A percentile compares a stretch with the other conserved stretches of the same genome.
These are phyloP conservation scores for Carassius auratus DNA, from an alignment of 2,113 vertebrate genomes.

Conservation along the genomic window DNA sequence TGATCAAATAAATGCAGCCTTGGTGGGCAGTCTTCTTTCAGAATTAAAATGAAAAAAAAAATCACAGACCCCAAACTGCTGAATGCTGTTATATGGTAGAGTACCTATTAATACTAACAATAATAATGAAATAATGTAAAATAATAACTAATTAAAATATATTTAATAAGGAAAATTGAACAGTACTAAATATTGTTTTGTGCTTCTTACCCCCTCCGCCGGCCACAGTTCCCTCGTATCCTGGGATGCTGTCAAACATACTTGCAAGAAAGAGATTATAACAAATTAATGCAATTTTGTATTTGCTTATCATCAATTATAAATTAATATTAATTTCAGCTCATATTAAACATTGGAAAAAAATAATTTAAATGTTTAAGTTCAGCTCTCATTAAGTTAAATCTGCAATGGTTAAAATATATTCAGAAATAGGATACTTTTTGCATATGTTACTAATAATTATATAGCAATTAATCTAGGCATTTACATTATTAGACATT, in stretches of 20 bases:
- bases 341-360: neutral
- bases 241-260: constrained; percentile 66
- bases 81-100: neutral
- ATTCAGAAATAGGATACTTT: too few species aligned
- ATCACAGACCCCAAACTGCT: too few species aligned
- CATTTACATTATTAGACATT: too few species aligned
- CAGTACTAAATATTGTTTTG: neutral
- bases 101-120: neutral
- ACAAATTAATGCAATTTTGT: neutral
- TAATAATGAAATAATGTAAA: neutral
- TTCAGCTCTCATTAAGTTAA: neutral
- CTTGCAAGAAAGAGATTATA: constrained; percentile 6
- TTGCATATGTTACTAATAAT: too few species aligned
- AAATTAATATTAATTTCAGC: neutral
- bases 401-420: too few species aligned
- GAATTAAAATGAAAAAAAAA: too few species aligned
- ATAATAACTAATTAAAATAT: neutral
- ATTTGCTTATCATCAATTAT: neutral
- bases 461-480: too few species aligned
- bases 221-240: constrained; percentile 66
- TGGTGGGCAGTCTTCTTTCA: too few species aligned
- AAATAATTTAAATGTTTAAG: neutral
- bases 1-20: too few species aligned
- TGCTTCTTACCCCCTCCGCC: constrained; percentile 65
- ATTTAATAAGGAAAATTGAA: neutral